Percentiles rank a stretch among this genome's conserved stretches.
phyloP scores from a whole-genome alignment of 2,113 vertebrate genomes.

The Tapirus terrestris region DNA sequence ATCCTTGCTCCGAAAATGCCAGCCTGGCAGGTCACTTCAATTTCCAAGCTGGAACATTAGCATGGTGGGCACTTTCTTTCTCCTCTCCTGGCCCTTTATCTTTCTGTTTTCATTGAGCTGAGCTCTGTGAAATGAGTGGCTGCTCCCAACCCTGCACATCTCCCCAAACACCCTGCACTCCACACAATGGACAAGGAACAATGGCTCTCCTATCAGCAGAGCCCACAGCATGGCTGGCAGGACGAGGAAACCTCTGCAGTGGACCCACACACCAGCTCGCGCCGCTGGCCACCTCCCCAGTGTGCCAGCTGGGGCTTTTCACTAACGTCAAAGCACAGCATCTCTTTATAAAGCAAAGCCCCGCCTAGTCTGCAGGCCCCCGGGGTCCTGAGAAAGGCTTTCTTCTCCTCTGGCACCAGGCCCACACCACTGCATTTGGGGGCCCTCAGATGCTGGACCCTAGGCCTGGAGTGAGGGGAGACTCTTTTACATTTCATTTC shows the following conservation, averaged over 20 bases:
- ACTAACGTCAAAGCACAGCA: not conserved
- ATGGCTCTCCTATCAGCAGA: not conserved
- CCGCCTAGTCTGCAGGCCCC: not conserved
- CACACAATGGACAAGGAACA: not conserved
- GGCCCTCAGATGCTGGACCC: not conserved
- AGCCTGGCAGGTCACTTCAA: not conserved
- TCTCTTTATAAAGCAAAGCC: not conserved
- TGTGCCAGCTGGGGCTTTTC: not conserved
- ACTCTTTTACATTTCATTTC: not conserved
- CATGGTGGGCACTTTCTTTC: rapidly evolving
- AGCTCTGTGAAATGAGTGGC: not conserved
- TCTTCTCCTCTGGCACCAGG: not conserved
- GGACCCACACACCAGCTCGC: not conserved
- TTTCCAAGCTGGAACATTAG: not conserved
- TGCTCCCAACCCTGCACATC: not conserved
- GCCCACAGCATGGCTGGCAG: rapidly evolving
- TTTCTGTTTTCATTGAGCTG: not conserved
- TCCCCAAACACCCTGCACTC: not conserved
- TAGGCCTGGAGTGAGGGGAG: not conserved
- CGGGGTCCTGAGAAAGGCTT: not conserved
- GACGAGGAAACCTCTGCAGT: not conserved
- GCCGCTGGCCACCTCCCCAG: not conserved
- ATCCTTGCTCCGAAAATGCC: not conserved
- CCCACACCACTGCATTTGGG: too few relatives aligned
- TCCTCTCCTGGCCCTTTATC: not conserved